These are phyloP conservation scores for Lutjanus argentimaculatus DNA, from an alignment of 2,797 vertebrate genomes.

Conservation along the genomic window DNA sequence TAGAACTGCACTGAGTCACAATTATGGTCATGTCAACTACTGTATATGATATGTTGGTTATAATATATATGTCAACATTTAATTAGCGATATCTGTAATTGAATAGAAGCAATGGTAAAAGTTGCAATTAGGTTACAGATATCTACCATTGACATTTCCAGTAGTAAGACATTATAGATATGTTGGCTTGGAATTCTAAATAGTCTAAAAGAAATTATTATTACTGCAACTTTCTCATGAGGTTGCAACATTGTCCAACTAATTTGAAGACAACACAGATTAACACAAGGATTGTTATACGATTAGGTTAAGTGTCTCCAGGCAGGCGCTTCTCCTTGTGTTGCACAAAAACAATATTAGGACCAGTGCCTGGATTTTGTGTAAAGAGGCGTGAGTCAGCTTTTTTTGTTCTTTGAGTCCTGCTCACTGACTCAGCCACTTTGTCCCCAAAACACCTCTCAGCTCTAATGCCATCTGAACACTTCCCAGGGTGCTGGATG, in stretches of 20 bases:
- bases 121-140: too few relatives aligned
- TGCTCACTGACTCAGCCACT: neutral
- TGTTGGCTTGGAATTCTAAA: too few relatives aligned
- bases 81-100: too few relatives aligned
- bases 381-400: constrained; percentile 13
- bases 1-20: too few relatives aligned
- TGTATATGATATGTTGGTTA: too few relatives aligned
- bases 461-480: constrained; percentile 35
- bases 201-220: too few relatives aligned
- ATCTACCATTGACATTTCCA: too few relatives aligned
- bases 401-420: constrained; percentile 2
- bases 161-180: too few relatives aligned
- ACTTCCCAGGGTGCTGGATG: constrained; percentile 7
- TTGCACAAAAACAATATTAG: neutral
- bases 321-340: neutral
- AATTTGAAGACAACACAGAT: neutral
- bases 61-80: too few relatives aligned
- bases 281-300: too few relatives aligned
- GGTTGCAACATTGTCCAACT: neutral
- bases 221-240: neutral
- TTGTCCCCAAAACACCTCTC: constrained; percentile 35
- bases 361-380: constrained; percentile 7
- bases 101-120: too few relatives aligned
- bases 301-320: neutral
- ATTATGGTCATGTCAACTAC: too few relatives aligned